Base-by-base conservation (phyloP, 2,888 invertebrate genomes). In the Athalia circularis region DNA sequence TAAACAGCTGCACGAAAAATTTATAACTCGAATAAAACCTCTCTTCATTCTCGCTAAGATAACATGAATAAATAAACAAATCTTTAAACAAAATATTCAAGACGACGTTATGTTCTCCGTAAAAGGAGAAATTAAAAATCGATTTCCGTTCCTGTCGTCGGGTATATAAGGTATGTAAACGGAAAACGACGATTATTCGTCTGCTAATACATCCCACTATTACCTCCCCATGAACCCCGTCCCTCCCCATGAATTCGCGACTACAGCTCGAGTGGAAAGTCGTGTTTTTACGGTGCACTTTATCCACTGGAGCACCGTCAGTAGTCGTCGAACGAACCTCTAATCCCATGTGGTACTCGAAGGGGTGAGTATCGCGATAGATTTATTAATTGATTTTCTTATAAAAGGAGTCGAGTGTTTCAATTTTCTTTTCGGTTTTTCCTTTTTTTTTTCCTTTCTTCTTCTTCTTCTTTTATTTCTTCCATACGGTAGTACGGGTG, bases 251-350 rank as follows among this genome's bases (percentile, higher is more conserved):
- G 54, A 54, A 54, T 54, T n/a, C 54, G 5, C 7, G 54, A 54
- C 54, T 54, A 54, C 68, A 50, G 48, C 54, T 68, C 68, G 6
- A 68, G 68, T 68, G 68, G 68, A 68, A 68, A 68, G 54, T 68
- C 68, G 52, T 68, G 68, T 68, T 68, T 29, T 11, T 29, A n/a
- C 29, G 2, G 9, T n/a, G 43, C 43, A 54, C 43, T 54, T 43
- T 54, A n/a, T 11, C 6, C 4, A 45, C 11, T 29, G 2, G 29
- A 29, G 29, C 29, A 29, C 29, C 7, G 54, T 9, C 54, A 11
- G 11, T 54, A 9, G 54, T 11, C 54, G 11, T 54, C 54, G 11
- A 11, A 54, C 54, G 11, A 6, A 54, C 54, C 54, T 54, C 54
- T 11, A n/a, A 9, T 54, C 7, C 54, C 29, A 29, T 29, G 13